Evolutionary conservation across 2,888 invertebrate genomes (phyloP).

Genomic region (Drosophila ochracea): DNA sequence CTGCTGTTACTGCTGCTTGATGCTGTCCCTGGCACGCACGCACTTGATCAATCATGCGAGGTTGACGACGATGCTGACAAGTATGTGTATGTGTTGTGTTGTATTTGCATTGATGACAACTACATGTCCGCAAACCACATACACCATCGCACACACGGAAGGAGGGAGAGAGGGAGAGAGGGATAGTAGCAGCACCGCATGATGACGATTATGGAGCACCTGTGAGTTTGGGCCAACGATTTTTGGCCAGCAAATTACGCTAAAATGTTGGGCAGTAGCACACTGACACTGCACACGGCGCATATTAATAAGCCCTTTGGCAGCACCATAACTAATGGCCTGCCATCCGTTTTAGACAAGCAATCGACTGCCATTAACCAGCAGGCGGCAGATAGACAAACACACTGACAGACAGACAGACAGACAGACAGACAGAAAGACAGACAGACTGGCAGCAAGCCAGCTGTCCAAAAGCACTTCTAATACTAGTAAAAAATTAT

Average conservation of each 20-base stretch:
- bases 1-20: conserved; percentile 35
- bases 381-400: conserved; percentile 17
- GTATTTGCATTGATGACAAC: conserved; percentile 79
- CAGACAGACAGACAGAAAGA: not conserved
- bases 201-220: conserved; percentile 75
- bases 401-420: not conserved
- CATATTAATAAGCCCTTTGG: conserved; percentile 76
- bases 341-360: conserved; percentile 64
- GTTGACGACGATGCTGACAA: conserved; percentile 65
- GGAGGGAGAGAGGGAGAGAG: not conserved
- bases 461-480: conserved; percentile 30
- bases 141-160: not conserved
- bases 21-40: conserved; percentile 72
- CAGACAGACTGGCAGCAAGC: not conserved
- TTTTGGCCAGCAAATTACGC: conserved; percentile 53
- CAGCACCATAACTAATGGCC: conserved; percentile 72
- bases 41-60: conserved; percentile 79
- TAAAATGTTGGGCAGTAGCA: conserved; percentile 53
- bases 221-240: conserved; percentile 43
- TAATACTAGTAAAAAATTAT: conserved; percentile 34
- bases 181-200: conserved; percentile 9
- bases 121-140: conserved; percentile 66
- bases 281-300: conserved; percentile 56
- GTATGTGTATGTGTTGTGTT: conserved; percentile 43
- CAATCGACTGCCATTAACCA: conserved; percentile 74